A percentile compares a stretch with the other conserved stretches of the same genome.
Conservation (phyloP, 1,140 invertebrate genomes). For the Asobara japonica region DNA sequence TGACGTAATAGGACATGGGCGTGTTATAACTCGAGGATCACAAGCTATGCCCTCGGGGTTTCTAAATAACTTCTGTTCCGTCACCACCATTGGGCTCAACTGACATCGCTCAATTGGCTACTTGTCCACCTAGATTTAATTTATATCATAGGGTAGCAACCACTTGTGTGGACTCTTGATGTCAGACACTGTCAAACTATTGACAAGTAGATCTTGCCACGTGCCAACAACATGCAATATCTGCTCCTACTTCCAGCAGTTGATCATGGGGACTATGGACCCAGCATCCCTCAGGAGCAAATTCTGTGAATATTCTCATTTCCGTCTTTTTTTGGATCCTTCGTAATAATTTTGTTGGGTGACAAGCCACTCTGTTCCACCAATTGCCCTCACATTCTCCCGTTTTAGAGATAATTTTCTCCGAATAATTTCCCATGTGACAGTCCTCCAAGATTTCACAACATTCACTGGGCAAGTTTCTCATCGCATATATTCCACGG, state of each 20-base stretch:
- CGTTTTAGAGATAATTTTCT: no score
- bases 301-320: no score
- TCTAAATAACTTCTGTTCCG: constrained; percentile 5
- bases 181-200: not conserved
- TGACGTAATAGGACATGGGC: constrained; percentile 6
- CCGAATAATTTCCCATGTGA: not conserved
- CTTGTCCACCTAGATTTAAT: not conserved
- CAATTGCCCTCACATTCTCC: no score
- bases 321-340: no score
- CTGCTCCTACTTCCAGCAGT: no score
- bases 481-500: not conserved
- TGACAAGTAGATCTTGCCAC: not conserved
- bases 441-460: not conserved
- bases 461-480: not conserved
- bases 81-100: not conserved
- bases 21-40: constrained; percentile 2
- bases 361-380: no score
- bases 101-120: not conserved
- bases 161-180: not conserved
- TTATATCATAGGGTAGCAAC: not conserved
- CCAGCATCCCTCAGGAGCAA: no score
- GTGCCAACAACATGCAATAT: not conserved
- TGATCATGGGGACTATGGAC: no score
- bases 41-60: not conserved
- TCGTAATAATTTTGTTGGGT: not conserved